Evolutionary conservation across 1,140 invertebrate species (phyloP), one percentile per base, ranked within the genome.

Genomic region (Protaetia brevitarsis): DNA sequence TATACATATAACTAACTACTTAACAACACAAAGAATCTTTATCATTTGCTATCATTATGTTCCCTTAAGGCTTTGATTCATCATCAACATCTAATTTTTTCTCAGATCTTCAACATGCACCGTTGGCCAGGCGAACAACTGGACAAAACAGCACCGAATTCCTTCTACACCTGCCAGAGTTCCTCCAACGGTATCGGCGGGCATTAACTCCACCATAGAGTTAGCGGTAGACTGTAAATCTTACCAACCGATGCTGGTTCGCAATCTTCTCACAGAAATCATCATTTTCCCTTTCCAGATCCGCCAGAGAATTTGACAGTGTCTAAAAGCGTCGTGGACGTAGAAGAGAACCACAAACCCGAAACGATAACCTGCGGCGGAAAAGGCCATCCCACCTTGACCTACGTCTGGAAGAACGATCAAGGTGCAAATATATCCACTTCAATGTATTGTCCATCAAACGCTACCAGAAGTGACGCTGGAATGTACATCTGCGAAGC

Each of bases 171-270:
- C 19, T 96, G 94, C 78, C 81, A 86, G 58, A 93, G 91, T 60
- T 95, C 95, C 77, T 73, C 78, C 1, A 88, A 88, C 7, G 90
- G 89, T 0, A 85, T 87, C 13, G 89, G 88, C 16, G 0, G 88
- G 88, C 0, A 91, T 95, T 34, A 87, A 87, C 63, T 92, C 89
- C 73, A 89, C 86, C 23, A 93, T 91, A 8, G 85, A 87, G 73
- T 92, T 96, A 69, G 87, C 88, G 34, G 92, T 95, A 19, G 93
- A 96, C 82, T 96, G 93, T 95, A 80, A 88, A 91, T 87, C 28
- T 5, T 1, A 2, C 13, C 8, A 26, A 7, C 19, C 19, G 5
- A 16, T 19, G 37, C 6, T n/a, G 21, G 11, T 51, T 21, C 37
- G 37, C 11, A 3, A 6, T 36, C 29, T 28, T 29, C 21, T 60